Base-by-base conservation (phyloP, 2,797 vertebrate species). In the Sandelia bainsii region DNA sequence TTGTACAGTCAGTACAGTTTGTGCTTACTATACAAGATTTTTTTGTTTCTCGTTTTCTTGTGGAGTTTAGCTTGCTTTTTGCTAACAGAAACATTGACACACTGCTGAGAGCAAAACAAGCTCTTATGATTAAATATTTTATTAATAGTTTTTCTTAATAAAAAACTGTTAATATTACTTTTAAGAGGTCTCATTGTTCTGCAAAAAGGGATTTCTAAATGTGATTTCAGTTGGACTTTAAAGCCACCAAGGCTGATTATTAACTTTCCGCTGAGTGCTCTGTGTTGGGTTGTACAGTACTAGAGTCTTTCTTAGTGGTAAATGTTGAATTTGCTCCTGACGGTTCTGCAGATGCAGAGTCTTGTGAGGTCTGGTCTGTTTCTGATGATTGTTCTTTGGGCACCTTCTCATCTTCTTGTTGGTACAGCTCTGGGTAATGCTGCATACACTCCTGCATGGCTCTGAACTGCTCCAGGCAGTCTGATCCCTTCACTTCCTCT, bases 371-470 rank as follows among this genome's bases (percentile, higher is more conserved):
- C 62, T 68, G 73, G 8, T 85, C 93, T 5, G 92, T 94, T 80
- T 90, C 90, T 37, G 78, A 61, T 7, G 79, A 68, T 29, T 87
- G 79, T 32, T 87, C 78, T 77, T 96, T 94, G 8, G 95, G 93
- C 11, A 74, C 94, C 5, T 94, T 94, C 4, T 93, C 92, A 3
- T 93, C 91, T 50, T 94, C 93, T 80, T 98, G 96, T 9, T 97
- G 97, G 70, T 97, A 99, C 76, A 99, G 95, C 87, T 98, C 97
- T 0, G 97, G 97, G 85, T 95, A 98, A 65, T 90, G 95, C 81
- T 98, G 97, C 95, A 99, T 96, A 87, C 96, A 97, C 69, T 97
- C 96, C 86, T 98, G 97, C 97, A 98, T 99, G 75, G 91, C 87
- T 72, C 94, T 95, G 85, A 98, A 98, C 81, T 97, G 95, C 67